Evolutionary conservation across 2,888 invertebrate genomes (phyloP).

Genomic region (Drosophila greeni): DNA sequence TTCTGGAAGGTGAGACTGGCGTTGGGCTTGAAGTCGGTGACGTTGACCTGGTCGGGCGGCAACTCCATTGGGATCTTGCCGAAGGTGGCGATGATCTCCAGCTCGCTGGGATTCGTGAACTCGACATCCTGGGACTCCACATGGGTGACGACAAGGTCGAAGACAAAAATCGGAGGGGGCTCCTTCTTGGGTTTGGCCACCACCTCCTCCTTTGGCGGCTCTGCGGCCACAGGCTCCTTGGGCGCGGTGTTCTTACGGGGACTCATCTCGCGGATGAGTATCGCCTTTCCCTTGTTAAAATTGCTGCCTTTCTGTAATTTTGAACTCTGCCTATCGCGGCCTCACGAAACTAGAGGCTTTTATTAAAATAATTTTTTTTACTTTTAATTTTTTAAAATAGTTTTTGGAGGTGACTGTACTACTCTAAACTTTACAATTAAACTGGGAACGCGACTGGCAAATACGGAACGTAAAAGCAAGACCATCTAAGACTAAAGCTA

Average conservation of each 20-base stretch:
- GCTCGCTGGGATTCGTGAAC: slow-evolving; percentile 38
- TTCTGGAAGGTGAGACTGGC: slow-evolving; percentile 54
- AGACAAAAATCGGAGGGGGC: slow-evolving; percentile 50
- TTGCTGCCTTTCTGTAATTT: too few species aligned
- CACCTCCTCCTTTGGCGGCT: not conserved
- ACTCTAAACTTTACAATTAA: slow-evolving; percentile 24
- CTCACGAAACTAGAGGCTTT: too few species aligned
- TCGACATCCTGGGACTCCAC: slow-evolving; percentile 43
- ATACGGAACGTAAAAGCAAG: slow-evolving; percentile 16
- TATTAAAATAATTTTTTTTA: slow-evolving; percentile 19
- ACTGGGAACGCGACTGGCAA: slow-evolving; percentile 7
- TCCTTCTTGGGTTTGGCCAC: not conserved
- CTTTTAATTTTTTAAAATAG: slow-evolving; percentile 20
- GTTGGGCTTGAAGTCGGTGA: slow-evolving; percentile 67
- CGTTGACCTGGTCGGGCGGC: slow-evolving; percentile 69
- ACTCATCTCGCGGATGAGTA: not conserved
- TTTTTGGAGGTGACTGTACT: slow-evolving; percentile 7
- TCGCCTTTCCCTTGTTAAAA: not conserved
- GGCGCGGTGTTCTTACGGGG: not conserved
- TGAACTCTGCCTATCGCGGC: slow-evolving; percentile 4
- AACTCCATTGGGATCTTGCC: slow-evolving; percentile 52
- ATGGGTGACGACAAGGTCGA: slow-evolving; percentile 65
- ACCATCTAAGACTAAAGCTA: slow-evolving; percentile 11
- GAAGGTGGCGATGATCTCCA: slow-evolving; percentile 57
- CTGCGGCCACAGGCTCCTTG: not conserved